Evolutionary conservation across 2,888 invertebrate species (phyloP).

Genomic region (Microctonus brassicae): DNA sequence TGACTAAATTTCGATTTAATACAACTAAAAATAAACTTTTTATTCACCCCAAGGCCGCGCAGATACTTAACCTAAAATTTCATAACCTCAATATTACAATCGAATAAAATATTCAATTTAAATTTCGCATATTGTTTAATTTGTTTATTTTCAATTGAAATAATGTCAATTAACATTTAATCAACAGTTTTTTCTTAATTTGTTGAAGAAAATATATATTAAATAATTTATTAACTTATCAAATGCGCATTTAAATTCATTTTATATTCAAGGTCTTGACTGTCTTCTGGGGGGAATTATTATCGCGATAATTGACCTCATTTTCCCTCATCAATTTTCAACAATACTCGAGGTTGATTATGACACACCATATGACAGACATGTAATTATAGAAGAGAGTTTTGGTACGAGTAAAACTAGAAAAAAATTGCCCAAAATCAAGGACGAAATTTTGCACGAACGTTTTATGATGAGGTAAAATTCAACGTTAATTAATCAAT

Average conservation of each 20-base stretch:
- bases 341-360: constrained; percentile 93
- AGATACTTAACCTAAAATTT: too few species aligned
- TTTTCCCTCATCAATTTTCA: constrained; percentile 92
- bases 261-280: constrained; percentile 75
- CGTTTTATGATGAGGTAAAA: constrained; percentile 63
- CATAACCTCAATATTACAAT: too few species aligned
- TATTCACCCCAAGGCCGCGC: too few species aligned
- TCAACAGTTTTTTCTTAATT: not conserved
- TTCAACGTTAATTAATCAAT: not conserved
- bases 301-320: constrained; percentile 85
- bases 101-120: too few species aligned
- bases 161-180: too few species aligned
- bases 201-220: not conserved
- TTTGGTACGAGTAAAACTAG: constrained; percentile 73
- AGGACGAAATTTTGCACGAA: constrained; percentile 63
- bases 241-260: not conserved
- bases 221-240: too few species aligned
- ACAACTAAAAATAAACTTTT: too few species aligned
- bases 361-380: constrained; percentile 93
- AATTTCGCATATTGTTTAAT: too few species aligned
- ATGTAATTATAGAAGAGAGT: constrained; percentile 92
- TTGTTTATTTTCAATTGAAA: too few species aligned
- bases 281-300: constrained; percentile 84
- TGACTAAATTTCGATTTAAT: too few species aligned
- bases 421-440: constrained; percentile 60